Evolutionary conservation across 1,140 invertebrate species (phyloP).

Genomic region (Pentalonia nigronervosa): DNA sequence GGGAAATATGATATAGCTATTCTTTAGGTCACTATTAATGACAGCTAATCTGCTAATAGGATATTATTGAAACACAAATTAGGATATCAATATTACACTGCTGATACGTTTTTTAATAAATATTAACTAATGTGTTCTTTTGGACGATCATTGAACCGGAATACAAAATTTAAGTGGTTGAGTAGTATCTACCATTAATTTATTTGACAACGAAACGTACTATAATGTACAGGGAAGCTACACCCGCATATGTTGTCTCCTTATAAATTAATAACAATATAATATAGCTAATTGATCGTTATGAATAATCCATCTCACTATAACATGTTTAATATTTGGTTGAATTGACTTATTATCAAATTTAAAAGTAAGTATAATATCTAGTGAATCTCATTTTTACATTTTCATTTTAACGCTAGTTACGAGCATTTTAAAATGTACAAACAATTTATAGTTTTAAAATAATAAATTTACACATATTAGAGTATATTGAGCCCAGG

Average conservation of each 20-base stretch:
- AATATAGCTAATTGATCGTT: neutral
- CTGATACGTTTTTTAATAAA: neutral
- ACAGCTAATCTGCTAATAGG: neutral
- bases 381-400: neutral
- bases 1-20: neutral
- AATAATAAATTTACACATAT: no score
- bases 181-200: neutral
- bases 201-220: neutral
- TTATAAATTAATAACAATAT: neutral
- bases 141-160: neutral
- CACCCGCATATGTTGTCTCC: neutral
- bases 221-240: neutral
- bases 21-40: neutral
- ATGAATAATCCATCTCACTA: neutral
- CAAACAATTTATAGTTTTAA: neutral
- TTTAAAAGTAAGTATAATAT: neutral
- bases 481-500: neutral
- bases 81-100: neutral
- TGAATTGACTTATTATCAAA: neutral
- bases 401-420: neutral
- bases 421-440: neutral
- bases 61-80: neutral
- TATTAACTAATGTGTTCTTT: neutral
- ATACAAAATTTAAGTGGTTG: neutral
- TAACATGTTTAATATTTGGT: neutral